These are phyloP conservation scores for Ciconia nigra DNA, from an alignment of 2,797 vertebrate genomes.

Conservation along the genomic window DNA sequence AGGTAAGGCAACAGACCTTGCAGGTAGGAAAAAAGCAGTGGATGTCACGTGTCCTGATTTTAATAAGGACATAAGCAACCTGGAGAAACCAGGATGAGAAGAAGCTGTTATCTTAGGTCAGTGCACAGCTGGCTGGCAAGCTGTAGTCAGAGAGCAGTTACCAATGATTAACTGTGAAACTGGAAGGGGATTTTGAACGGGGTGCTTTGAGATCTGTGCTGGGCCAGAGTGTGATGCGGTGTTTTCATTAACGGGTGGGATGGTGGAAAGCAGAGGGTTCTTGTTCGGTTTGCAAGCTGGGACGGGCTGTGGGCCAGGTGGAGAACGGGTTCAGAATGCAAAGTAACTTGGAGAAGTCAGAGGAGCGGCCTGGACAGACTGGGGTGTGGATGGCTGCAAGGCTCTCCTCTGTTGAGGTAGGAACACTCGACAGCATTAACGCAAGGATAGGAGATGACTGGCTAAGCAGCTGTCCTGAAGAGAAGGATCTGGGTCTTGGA, in stretches of 20 bases:
- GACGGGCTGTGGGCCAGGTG: neutral
- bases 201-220: neutral
- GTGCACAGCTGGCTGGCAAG: neutral
- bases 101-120: neutral
- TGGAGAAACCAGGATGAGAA: neutral
- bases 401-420: neutral
- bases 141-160: neutral
- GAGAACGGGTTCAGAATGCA: neutral
- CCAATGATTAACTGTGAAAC: neutral
- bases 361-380: neutral
- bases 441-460: neutral
- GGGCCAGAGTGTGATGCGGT: neutral
- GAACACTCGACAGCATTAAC: neutral
- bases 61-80: neutral
- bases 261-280: neutral
- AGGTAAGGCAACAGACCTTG: neutral
- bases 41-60: neutral
- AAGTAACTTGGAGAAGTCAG: neutral
- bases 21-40: neutral
- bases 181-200: neutral
- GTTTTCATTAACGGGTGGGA: neutral
- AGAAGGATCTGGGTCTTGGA: neutral
- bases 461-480: neutral
- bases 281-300: neutral
- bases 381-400: neutral